Base-by-base conservation (phyloP, 2,797 vertebrate genomes). In the Varecia variegata region DNA sequence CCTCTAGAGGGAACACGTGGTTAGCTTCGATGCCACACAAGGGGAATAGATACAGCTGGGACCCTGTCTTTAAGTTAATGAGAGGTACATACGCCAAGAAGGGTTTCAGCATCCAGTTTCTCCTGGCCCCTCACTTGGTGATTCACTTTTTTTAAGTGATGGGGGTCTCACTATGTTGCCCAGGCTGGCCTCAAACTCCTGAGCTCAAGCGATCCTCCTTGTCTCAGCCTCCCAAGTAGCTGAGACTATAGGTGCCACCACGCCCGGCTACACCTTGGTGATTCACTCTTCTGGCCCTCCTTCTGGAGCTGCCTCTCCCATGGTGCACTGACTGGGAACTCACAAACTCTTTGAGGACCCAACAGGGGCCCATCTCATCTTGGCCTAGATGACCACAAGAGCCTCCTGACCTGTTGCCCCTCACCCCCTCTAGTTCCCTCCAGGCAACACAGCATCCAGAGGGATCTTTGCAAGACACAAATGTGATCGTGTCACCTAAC, bases 1-100 rank as follows among this genome's bases (percentile, higher is more conserved):
- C 97, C 88, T 99, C 99, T 99, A 97, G 18, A 79, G 84, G 84
- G 83, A 73, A 96, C 79, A 89, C 0, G 3, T 0, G 0, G 54
- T 93, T 58, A 97, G 93, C 32, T 79, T 71, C 8, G 15, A 84
- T 2, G 81, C 71, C 40, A 3, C 60, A 71, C 6, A 15, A 23
- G 21, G 70, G 76, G n/a, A 67, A 68, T 68, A 52, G 77, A 73
- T 3, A 32, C 0, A 35, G 67, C 38, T 5, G 35, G 91, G 38
- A 73, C 35, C 56, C 73, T 62, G 60, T 50, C 23, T 60, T 77
- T 52, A 91, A 62, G 47, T 45, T 38, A 71, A 68, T 0, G 27
- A 73, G n/a, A n/a, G 5, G 25, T 4, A 27, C 54, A 58, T 52
- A 35, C 3, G 38, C 40, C 50, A 40, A 43, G 85, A 40, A 52